Conservation (phyloP, 2,888 invertebrate genomes). For the Adelognathus sp. region DNA sequence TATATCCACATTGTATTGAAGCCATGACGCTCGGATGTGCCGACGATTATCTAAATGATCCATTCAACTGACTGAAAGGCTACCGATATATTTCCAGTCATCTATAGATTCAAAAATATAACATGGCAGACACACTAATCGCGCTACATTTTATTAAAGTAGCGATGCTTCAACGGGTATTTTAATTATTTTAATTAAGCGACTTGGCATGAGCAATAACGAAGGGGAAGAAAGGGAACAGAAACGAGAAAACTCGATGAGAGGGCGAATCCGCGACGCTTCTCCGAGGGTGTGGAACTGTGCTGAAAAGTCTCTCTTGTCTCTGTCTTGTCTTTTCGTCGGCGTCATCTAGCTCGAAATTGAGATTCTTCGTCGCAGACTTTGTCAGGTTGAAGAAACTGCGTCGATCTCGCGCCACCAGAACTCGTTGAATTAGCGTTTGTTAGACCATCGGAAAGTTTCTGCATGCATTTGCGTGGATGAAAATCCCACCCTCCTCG, state of each 20-base stretch:
- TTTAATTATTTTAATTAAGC: conserved; percentile 20
- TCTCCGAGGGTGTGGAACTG: background rate
- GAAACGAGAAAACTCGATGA: conserved; percentile 2
- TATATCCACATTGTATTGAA: background rate
- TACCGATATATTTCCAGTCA: background rate
- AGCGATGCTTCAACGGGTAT: background rate
- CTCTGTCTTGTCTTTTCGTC: background rate
- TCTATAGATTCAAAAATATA: background rate
- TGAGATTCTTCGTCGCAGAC: background rate
- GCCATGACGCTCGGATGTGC: background rate
- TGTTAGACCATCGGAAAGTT: conserved; percentile 57
- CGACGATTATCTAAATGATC: background rate
- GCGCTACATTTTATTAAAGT: conserved; percentile 6
- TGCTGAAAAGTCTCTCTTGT: background rate
- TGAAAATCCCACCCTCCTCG: conserved; percentile 57
- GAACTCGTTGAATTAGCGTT: conserved; percentile 58
- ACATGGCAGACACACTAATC: background rate
- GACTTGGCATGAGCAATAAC: background rate
- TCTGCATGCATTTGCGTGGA: conserved; percentile 66
- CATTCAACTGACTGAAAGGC: background rate
- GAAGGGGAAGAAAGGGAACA: background rate
- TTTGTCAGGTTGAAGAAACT: background rate
- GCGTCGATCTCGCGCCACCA: conserved; percentile 12
- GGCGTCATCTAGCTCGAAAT: background rate
- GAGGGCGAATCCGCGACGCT: background rate